Conservation (phyloP, 2,113 vertebrate genomes). For the Monopterus albus region DNA sequence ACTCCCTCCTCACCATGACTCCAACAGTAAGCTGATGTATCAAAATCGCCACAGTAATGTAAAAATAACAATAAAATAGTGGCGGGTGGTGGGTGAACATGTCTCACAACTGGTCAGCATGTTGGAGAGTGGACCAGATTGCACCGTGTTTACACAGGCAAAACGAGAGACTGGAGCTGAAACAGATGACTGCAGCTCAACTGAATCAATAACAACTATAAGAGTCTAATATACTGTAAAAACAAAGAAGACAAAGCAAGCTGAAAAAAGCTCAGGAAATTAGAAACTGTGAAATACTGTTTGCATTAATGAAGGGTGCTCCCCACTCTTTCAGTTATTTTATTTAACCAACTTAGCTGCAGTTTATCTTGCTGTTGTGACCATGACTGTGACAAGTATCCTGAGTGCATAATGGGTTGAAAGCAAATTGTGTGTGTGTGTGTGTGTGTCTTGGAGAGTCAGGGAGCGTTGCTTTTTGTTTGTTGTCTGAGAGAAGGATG, state of each 20-base stretch:
- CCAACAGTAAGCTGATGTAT: constrained; percentile 11
- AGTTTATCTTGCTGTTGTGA: constrained; percentile 45
- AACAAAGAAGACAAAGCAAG: constrained; percentile 2
- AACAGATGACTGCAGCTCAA: constrained; percentile 46
- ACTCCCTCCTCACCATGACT: too few relatives aligned
- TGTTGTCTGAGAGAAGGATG: constrained; percentile 59
- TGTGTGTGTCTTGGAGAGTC: constrained; percentile 14
- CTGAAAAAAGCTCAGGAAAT: neutral
- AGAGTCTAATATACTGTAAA: constrained; percentile 6
- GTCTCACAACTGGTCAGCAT: constrained; percentile 55
- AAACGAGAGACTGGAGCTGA: constrained; percentile 19
- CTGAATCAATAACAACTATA: constrained; percentile 20
- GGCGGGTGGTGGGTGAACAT: constrained; percentile 47
- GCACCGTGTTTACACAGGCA: constrained; percentile 1
- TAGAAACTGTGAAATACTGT: neutral
- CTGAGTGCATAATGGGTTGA: constrained; percentile 38
- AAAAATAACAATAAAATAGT: constrained; percentile 48
- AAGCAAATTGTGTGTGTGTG: constrained; percentile 8
- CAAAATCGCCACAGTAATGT: constrained; percentile 40
- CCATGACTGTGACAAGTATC: constrained; percentile 52
- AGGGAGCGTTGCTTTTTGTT: constrained; percentile 43
- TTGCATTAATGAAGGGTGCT: constrained; percentile 15
- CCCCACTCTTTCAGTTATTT: constrained; percentile 27
- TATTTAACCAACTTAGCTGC: constrained; percentile 33
- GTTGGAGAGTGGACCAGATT: constrained; percentile 25